Conservation (phyloP, 2,888 invertebrate genomes). For the Steinernema hermaphroditum region DNA sequence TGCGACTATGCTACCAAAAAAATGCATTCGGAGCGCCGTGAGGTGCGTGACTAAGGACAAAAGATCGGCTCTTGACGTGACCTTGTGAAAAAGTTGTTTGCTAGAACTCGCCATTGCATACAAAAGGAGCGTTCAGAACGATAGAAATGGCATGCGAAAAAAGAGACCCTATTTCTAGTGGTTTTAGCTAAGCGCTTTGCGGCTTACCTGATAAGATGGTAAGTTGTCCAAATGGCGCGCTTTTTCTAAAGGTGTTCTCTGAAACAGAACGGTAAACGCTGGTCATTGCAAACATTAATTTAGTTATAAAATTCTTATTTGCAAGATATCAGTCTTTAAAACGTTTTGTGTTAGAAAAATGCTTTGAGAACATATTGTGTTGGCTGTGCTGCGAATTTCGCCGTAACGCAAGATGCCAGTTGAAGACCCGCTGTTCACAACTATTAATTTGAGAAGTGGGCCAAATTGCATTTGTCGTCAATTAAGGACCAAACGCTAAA, state of each 20-base stretch:
- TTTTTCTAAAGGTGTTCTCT: slow-evolving; percentile 66
- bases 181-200: background rate
- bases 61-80: background rate
- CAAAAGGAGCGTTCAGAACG: no score
- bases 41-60: slow-evolving; percentile 14
- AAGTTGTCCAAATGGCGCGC: slow-evolving; percentile 65
- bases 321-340: background rate
- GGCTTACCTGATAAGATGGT: slow-evolving; percentile 65
- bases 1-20: background rate
- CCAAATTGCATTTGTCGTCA: slow-evolving; percentile 29
- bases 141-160: no score
- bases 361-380: background rate
- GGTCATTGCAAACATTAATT: background rate
- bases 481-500: slow-evolving; percentile 31
- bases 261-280: slow-evolving; percentile 42
- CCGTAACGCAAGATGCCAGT: background rate
- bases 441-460: slow-evolving; percentile 30
- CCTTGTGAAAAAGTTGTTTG: background rate
- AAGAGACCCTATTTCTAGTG: no score
- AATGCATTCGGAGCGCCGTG: slow-evolving; percentile 20
- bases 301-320: background rate
- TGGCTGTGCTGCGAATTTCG: background rate
- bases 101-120: background rate
- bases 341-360: background rate
- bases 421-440: slow-evolving; percentile 6